phyloP scores from a whole-genome alignment of 2,888 invertebrate species.

The Drosophila nr. fundita region DNA sequence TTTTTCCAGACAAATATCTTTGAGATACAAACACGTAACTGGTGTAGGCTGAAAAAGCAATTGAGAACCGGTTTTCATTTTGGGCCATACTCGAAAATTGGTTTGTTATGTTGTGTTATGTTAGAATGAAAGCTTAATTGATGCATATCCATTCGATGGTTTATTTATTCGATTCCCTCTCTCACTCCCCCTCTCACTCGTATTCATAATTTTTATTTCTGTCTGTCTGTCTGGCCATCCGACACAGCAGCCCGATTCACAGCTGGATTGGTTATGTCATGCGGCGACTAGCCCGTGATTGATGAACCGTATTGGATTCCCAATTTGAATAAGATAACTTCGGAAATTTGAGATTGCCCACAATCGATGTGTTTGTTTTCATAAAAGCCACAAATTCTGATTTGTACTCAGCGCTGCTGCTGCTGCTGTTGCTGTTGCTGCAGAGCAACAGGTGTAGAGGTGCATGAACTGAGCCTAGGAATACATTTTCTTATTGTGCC shows the following conservation, averaged over 20 bases:
- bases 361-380: not conserved
- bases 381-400: constrained; percentile 17
- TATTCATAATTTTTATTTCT: constrained; percentile 2
- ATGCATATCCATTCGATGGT: constrained; percentile 56
- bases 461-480: not conserved
- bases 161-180: constrained; percentile 27
- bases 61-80: constrained; percentile 45
- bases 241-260: constrained; percentile 51
- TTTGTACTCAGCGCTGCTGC: constrained; percentile 12
- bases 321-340: constrained; percentile 25
- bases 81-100: constrained; percentile 54
- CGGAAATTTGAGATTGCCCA: constrained; percentile 15
- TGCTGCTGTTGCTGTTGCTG: not conserved
- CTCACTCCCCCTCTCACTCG: not conserved
- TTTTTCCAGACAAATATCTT: constrained; percentile 36
- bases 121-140: constrained; percentile 74
- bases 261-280: constrained; percentile 76
- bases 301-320: constrained; percentile 43
- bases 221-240: constrained; percentile 5
- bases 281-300: constrained; percentile 64
- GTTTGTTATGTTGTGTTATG: constrained; percentile 59
- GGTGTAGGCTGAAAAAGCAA: constrained; percentile 42
- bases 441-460: constrained; percentile 22
- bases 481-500: not conserved
- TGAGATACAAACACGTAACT: constrained; percentile 34